Conservation (phyloP, 2,797 vertebrate genomes). For the Gambelia wislizenii region DNA sequence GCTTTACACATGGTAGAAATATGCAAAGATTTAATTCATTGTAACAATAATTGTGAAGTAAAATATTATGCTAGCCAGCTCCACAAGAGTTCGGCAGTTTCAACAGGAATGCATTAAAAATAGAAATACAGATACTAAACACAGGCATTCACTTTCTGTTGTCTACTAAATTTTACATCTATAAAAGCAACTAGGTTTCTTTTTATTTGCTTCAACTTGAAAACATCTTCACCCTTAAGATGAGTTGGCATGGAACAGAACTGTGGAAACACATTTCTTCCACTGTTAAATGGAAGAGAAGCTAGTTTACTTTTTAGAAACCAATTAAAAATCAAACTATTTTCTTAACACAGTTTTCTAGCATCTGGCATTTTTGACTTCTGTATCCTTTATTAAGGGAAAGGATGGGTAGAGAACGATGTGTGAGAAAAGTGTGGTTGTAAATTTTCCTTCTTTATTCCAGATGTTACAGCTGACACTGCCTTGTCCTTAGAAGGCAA, state of each 20-base stretch:
- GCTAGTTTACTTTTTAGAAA: not conserved
- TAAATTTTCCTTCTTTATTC: slow-evolving; percentile 2
- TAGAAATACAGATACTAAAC: not conserved
- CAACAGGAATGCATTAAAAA: not conserved
- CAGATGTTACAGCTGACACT: slow-evolving; percentile 92
- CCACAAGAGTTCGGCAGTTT: not conserved
- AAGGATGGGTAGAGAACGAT: not conserved
- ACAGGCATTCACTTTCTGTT: not conserved
- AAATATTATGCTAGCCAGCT: slow-evolving; percentile 25
- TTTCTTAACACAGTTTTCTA: not conserved
- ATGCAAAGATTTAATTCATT: not conserved
- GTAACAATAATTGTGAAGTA: slow-evolving; percentile 26
- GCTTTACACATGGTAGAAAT: not conserved
- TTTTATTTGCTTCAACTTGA: not conserved
- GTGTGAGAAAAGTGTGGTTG: not conserved
- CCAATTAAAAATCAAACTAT: not conserved
- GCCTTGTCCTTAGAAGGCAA: slow-evolving; percentile 93
- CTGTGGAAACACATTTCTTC: not conserved
- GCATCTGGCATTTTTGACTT: not conserved
- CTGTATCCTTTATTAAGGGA: not conserved
- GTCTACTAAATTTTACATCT: not conserved
- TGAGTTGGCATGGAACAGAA: not conserved
- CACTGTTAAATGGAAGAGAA: not conserved
- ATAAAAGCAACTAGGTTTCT: not conserved
- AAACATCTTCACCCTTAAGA: not conserved